These are phyloP conservation scores for Ridgeia piscesae DNA, from an alignment of 1,140 invertebrate genomes.

Conservation along the genomic window DNA sequence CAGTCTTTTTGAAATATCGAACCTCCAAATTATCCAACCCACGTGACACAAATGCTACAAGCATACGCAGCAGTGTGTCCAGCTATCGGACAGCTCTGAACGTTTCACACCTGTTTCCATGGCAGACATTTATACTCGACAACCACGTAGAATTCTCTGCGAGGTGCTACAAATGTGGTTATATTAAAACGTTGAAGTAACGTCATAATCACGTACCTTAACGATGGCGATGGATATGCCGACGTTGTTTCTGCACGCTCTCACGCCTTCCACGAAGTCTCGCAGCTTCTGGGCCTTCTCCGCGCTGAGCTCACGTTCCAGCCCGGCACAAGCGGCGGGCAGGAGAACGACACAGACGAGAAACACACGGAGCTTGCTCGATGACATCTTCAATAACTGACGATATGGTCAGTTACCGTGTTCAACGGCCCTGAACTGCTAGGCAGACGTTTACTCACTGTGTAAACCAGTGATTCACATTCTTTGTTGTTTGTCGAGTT, in stretches of 20 bases:
- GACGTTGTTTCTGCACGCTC: background rate
- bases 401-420: background rate
- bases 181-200: no score
- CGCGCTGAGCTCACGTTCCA: background rate
- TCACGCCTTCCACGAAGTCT: background rate
- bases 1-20: no score
- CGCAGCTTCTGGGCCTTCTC: background rate
- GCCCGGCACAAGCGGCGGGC: no score
- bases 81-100: no score
- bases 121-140: no score
- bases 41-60: no score
- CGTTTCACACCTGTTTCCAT: no score
- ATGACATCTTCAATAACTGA: background rate
- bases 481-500: no score
- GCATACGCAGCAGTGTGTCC: no score
- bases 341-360: background rate
- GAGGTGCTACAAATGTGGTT: no score
- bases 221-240: conserved; percentile 7
- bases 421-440: background rate
- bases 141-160: no score
- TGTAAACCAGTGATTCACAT: background rate
- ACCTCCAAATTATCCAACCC: no score
- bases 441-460: background rate
- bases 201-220: background rate
- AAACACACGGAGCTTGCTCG: background rate